phyloP scores from a whole-genome alignment of 2,113 vertebrate genomes.

The Ifrita kowaldi region DNA sequence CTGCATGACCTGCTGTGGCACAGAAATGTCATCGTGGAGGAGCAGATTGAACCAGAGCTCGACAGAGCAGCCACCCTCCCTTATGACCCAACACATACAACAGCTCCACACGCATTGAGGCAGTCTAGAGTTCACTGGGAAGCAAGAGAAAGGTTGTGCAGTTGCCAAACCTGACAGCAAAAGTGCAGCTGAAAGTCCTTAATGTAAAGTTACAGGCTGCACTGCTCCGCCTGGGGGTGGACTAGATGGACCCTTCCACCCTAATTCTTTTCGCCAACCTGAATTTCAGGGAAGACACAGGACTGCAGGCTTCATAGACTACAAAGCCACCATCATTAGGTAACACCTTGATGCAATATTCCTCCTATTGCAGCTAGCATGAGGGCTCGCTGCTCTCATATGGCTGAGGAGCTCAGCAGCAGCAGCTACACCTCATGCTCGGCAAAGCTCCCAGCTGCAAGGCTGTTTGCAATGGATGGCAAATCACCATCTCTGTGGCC shows the following conservation, averaged over 20 bases:
- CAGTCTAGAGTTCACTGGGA: not conserved
- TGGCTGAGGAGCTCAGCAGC: not conserved
- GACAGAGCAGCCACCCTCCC: not conserved
- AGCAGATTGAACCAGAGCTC: not conserved
- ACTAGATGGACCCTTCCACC: not conserved
- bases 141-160: not conserved
- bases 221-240: not conserved
- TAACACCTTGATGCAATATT: not conserved
- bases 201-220: not conserved
- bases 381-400: rapidly evolving
- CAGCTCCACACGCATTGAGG: rapidly evolving
- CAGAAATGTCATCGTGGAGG: not conserved
- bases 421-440: not conserved
- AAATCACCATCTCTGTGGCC: not conserved
- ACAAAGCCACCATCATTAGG: not conserved
- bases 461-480: not conserved
- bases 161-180: not conserved
- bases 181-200: not conserved
- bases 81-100: not conserved
- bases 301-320: not conserved
- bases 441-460: rapidly evolving
- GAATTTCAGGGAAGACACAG: not conserved
- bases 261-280: not conserved
- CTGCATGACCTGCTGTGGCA: not conserved
- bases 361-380: not conserved